These are phyloP conservation scores for Hippocampus zosterae DNA, from an alignment of 2,113 vertebrate species.

Conservation along the genomic window DNA sequence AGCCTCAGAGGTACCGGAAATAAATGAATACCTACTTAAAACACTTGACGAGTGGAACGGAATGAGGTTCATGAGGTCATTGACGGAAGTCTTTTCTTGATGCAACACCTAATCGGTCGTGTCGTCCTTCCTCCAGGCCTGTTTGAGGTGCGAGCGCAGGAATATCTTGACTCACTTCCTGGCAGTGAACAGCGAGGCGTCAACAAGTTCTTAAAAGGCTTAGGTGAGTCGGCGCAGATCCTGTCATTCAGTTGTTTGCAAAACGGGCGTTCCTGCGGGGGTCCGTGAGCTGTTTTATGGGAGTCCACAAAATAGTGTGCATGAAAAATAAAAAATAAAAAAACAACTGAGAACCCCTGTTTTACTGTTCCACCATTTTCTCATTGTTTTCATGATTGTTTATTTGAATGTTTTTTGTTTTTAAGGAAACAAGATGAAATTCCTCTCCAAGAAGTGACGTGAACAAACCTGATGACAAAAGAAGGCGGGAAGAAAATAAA, in stretches of 20 bases:
- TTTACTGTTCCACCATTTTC: too few relatives aligned
- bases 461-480: background rate
- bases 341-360: background rate
- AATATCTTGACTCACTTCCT: constrained; percentile 90
- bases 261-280: too few relatives aligned
- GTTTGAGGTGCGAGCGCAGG: constrained; percentile 91
- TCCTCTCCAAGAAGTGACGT: constrained; percentile 75
- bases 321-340: too few relatives aligned
- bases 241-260: background rate
- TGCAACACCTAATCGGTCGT: background rate
- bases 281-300: too few relatives aligned
- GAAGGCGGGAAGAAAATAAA: background rate
- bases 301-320: background rate
- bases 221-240: constrained; percentile 71
- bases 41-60: background rate
- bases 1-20: constrained; percentile 77
- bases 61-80: background rate
- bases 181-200: constrained; percentile 87
- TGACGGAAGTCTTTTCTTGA: background rate
- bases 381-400: background rate
- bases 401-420: background rate
- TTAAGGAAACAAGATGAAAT: constrained; percentile 77
- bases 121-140: constrained; percentile 73
- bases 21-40: too few relatives aligned
- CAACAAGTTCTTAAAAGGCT: constrained; percentile 91